These are phyloP conservation scores for Pempheris klunzingeri DNA, from an alignment of 2,797 vertebrate species.

Conservation along the genomic window DNA sequence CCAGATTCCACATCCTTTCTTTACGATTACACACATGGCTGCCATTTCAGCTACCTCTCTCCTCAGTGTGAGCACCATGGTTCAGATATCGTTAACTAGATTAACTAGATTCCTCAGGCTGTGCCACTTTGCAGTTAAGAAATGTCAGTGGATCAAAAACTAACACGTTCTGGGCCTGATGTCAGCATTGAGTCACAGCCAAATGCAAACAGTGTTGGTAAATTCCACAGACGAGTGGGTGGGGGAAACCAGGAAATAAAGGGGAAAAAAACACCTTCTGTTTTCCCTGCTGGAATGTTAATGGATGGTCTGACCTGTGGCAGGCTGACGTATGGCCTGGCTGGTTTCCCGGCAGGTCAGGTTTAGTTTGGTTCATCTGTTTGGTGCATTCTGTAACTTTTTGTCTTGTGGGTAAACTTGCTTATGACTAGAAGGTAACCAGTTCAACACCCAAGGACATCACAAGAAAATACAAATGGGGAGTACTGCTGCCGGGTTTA, in stretches of 20 bases:
- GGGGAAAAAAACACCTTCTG: conserved; percentile 63
- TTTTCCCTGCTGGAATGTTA: conserved; percentile 77
- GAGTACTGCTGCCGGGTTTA: not conserved
- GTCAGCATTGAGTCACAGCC: conserved; percentile 57
- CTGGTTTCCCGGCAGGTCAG: conserved; percentile 5
- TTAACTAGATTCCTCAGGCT: conserved; percentile 20
- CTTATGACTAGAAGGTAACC: not conserved
- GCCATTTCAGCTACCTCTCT: conserved; percentile 5
- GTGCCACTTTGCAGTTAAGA: conserved; percentile 22
- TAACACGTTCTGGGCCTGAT: conserved; percentile 31
- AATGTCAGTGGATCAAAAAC: conserved; percentile 24
- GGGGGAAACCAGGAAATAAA: conserved; percentile 61
- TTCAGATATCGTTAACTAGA: conserved; percentile 5
- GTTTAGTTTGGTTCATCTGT: conserved; percentile 27
- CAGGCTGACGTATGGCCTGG: conserved; percentile 18
- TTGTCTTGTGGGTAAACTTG: conserved; percentile 5
- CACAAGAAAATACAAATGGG: not conserved
- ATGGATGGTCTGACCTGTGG: conserved; percentile 61
- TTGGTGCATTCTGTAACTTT: not conserved
- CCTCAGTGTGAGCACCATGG: not conserved
- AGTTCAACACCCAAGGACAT: not conserved
- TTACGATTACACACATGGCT: conserved; percentile 15
- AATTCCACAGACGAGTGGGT: conserved; percentile 56
- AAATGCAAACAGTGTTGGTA: conserved; percentile 64
- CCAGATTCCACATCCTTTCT: conserved; percentile 17